A percentile compares a stretch with the other conserved stretches of the same genome.
Conservation (phyloP, 2,888 invertebrate genomes). For the Drosophila lacicola region DNA sequence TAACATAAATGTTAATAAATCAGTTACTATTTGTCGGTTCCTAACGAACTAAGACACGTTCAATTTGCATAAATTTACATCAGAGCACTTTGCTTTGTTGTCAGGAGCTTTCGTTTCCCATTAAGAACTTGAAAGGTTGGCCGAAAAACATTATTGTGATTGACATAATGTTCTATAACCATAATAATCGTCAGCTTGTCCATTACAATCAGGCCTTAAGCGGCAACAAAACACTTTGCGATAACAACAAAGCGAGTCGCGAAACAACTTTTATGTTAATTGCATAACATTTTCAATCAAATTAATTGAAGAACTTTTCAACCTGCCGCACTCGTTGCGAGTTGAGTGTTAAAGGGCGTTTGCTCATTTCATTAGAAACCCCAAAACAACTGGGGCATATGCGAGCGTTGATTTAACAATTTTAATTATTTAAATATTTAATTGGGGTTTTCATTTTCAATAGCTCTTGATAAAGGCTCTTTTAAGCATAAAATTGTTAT, state of each 20-base stretch:
- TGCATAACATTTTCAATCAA: constrained; percentile 62
- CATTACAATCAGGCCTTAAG: constrained; percentile 10
- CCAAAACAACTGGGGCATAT: constrained; percentile 1
- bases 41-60: background rate
- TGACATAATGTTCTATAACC: constrained; percentile 24
- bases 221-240: constrained; percentile 23
- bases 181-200: constrained; percentile 30
- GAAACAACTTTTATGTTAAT: constrained; percentile 53
- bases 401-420: constrained; percentile 23
- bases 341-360: constrained; percentile 2
- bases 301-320: constrained; percentile 56
- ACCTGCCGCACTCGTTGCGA: constrained; percentile 3
- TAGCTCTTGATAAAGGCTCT: background rate
- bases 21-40: background rate
- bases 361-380: constrained; percentile 7
- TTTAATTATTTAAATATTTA: constrained; percentile 3
- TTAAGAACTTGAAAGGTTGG: constrained; percentile 8
- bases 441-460: background rate
- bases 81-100: constrained; percentile 10
- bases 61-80: constrained; percentile 14
- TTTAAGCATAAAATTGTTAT: constrained; percentile 1
- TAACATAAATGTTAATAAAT: background rate
- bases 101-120: background rate
- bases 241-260: constrained; percentile 1
- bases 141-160: constrained; percentile 9